Evolutionary conservation across 2,113 vertebrate species (phyloP).

Genomic region (Plestiodon gilberti): DNA sequence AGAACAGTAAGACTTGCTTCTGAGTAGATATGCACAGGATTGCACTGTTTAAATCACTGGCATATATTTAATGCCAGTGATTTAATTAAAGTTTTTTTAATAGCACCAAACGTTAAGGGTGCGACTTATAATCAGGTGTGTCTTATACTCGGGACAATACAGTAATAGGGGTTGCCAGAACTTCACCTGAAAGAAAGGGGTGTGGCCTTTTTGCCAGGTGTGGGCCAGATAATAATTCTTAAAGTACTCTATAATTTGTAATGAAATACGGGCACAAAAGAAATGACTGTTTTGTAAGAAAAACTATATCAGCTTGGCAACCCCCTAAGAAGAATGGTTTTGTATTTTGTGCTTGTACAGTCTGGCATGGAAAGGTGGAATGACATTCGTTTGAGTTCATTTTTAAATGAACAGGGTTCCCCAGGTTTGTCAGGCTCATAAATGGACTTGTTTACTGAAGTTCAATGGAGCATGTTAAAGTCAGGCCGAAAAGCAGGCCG

Average conservation of each 20-base stretch:
- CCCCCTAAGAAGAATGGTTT: not conserved
- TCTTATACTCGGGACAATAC: no score
- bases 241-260: not conserved
- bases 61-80: no score
- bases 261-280: not conserved
- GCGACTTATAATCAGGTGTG: no score
- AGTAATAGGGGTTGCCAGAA: not conserved
- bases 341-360: not conserved
- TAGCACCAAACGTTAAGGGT: no score
- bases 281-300: constrained; percentile 14
- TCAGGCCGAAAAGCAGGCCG: constrained; percentile 34
- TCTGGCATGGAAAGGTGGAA: constrained; percentile 27
- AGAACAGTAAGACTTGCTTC: no score
- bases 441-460: constrained; percentile 65
- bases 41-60: no score
- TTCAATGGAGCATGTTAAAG: constrained; percentile 58
- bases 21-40: no score
- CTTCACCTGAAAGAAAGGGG: not conserved
- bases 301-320: constrained; percentile 15
- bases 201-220: not conserved
- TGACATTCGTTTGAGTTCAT: constrained; percentile 38
- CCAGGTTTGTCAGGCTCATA: constrained; percentile 40
- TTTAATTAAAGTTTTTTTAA: no score
- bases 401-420: constrained; percentile 26
- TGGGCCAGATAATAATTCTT: not conserved